phyloP scores from a whole-genome alignment of 2,113 vertebrate genomes.

The Eleginops maclovinus region DNA sequence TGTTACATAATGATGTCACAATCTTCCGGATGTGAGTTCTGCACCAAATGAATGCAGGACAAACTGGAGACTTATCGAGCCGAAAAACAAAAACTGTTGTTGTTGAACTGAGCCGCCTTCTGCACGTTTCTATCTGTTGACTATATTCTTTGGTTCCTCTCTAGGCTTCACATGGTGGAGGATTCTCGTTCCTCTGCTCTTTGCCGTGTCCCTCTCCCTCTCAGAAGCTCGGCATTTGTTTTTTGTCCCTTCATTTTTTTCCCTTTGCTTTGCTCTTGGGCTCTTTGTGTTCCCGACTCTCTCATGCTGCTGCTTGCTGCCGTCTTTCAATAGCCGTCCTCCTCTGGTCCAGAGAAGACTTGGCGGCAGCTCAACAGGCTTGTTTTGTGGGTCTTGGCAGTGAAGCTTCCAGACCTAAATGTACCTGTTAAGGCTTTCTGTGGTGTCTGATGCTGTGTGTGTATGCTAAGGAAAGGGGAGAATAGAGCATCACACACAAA shows the following conservation, averaged over 20 bases:
- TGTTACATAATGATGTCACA: no score
- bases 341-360: constrained; percentile 52
- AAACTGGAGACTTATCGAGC: no score
- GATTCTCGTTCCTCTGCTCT: constrained; percentile 29
- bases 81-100: neutral
- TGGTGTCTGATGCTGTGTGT: neutral
- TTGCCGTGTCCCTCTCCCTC: constrained; percentile 20
- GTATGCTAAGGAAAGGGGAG: neutral
- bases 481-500: neutral
- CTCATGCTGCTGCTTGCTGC: constrained; percentile 48
- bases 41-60: no score
- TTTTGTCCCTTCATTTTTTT: constrained; percentile 16
- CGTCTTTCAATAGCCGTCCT: constrained; percentile 58
- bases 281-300: constrained; percentile 51
- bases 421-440: constrained; percentile 28
- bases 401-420: constrained; percentile 36
- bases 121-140: neutral
- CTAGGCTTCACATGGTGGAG: neutral
- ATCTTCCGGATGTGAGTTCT: no score
- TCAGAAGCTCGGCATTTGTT: constrained; percentile 30
- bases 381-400: constrained; percentile 58
- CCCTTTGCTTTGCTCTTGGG: constrained; percentile 34
- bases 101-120: neutral
- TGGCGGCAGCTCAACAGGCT: constrained; percentile 59
- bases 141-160: constrained; percentile 9